Base-by-base conservation (phyloP, 2,888 invertebrate species). In the Vesta saturnalis region DNA sequence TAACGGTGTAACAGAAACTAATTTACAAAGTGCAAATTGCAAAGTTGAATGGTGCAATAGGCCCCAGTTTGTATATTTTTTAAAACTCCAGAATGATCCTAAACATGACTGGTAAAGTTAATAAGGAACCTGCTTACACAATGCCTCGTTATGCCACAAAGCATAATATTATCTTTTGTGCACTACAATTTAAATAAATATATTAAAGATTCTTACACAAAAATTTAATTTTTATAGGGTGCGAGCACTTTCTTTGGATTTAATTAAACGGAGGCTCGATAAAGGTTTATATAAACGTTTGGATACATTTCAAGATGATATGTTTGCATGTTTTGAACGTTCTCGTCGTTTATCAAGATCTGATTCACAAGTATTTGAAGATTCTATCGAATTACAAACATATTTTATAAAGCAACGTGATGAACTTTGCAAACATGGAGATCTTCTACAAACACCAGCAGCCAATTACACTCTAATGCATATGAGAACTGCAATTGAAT, bases 361-460 rank as follows among this genome's bases (percentile, higher is more conserved):
- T 0, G 97, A 98, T 85, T 97, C 98, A 1, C 95, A 95, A 81
- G 91, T 96, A 54, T 99, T 97, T 85, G 97, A 98, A 80, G 99
- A 99, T 84, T 92, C 97, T 0, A 90, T 96, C 23, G 97, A 97
- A 78, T 87, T 99, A 59, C 98, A 99, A 83, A 89, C 92, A 10
- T 96, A 91, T 84, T 99, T 95, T 84, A 93, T 99, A 49, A 89
- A 89, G 19, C 92, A 92, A 71, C 86, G 94, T 0, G 89, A 90
- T 77, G 87, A 88, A 73, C 80, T 85, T 0, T 98, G 97, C 80
- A 91, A 91, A 71, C 90, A 91, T 76, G 92, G 93, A 6, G 90
- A 91, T 76, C 86, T 93, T 0, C 85, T 99, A 2, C 90, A 92
- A 67, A 96, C 97, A 0, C 94, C 97, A 0, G 98, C 99, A 0